phyloP scores from a whole-genome alignment of 2,888 invertebrate genomes.

The Cylloceria caligata region DNA sequence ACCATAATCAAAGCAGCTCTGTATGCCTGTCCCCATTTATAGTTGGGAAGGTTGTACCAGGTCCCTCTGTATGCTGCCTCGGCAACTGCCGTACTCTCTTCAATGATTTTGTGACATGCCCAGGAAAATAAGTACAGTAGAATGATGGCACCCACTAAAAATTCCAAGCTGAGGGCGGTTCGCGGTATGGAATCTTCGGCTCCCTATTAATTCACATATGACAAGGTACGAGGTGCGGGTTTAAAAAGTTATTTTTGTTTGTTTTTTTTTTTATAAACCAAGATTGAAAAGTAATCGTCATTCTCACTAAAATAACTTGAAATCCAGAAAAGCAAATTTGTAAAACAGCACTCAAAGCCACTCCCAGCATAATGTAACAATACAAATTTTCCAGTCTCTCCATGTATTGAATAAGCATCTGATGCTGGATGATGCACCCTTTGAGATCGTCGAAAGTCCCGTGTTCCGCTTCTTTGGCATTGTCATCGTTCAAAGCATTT shows the following conservation, averaged over 20 bases:
- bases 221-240: not conserved
- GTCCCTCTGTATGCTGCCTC: slow-evolving; percentile 71
- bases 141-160: slow-evolving; percentile 66
- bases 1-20: slow-evolving; percentile 67
- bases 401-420: slow-evolving; percentile 65
- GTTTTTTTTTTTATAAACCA: not conserved
- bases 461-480: not conserved
- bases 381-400: slow-evolving; percentile 64
- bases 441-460: slow-evolving; percentile 53
- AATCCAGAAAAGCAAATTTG: slow-evolving; percentile 69
- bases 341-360: slow-evolving; percentile 61
- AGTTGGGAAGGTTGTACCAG: slow-evolving; percentile 72
- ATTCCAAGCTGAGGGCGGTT: slow-evolving; percentile 55
- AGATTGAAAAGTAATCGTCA: not conserved
- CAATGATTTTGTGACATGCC: slow-evolving; percentile 74
- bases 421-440: slow-evolving; percentile 65
- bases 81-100: slow-evolving; percentile 70
- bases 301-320: slow-evolving; percentile 68
- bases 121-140: slow-evolving; percentile 72
- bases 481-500: not conserved
- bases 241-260: too few relatives aligned
- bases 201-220: slow-evolving; percentile 39
- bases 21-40: slow-evolving; percentile 63
- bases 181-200: slow-evolving; percentile 55
- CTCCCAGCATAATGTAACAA: slow-evolving; percentile 64